phyloP scores from a whole-genome alignment of 1,140 invertebrate species.

The Lepidotrigona ventralis region DNA sequence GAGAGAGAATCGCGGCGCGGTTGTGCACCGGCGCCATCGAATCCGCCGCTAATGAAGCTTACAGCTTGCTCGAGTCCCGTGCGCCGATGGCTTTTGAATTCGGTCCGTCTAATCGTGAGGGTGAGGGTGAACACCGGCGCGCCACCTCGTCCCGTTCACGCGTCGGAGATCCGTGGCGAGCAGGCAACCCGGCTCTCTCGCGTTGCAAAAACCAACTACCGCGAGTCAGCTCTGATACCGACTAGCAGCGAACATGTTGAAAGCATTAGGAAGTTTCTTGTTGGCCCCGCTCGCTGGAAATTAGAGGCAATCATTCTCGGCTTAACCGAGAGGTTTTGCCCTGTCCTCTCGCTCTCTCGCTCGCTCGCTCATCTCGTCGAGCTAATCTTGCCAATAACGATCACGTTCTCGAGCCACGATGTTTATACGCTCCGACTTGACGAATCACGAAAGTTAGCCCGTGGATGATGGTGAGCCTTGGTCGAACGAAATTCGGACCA shows the following conservation, averaged over 20 bases:
- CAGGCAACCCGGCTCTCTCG: conserved; percentile 2
- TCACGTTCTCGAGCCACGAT: neutral
- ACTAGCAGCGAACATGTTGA: conserved; percentile 69
- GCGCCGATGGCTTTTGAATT: conserved; percentile 36
- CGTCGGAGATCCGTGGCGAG: conserved; percentile 8
- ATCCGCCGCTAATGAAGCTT: conserved; percentile 48
- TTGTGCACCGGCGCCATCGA: conserved; percentile 12
- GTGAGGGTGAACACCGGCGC: conserved; percentile 1
- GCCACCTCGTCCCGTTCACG: conserved; percentile 33
- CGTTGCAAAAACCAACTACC: conserved; percentile 46
- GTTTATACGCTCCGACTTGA: too few species aligned
- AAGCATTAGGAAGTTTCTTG: conserved; percentile 77
- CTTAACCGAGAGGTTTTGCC: conserved; percentile 73
- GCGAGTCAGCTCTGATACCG: conserved; percentile 54
- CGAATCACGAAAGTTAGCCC: too few species aligned
- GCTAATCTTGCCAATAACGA: conserved; percentile 53
- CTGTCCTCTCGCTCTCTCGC: neutral
- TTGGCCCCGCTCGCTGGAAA: conserved; percentile 61
- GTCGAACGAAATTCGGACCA: too few species aligned
- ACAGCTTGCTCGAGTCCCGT: conserved; percentile 2
- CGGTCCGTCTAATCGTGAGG: conserved; percentile 17
- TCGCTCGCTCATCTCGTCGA: conserved; percentile 3
- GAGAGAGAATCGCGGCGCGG: neutral
- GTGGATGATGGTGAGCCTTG: too few species aligned
- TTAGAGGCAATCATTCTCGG: conserved; percentile 76